Conservation (phyloP, 2,113 vertebrate genomes). For the Caranx melampygus region DNA sequence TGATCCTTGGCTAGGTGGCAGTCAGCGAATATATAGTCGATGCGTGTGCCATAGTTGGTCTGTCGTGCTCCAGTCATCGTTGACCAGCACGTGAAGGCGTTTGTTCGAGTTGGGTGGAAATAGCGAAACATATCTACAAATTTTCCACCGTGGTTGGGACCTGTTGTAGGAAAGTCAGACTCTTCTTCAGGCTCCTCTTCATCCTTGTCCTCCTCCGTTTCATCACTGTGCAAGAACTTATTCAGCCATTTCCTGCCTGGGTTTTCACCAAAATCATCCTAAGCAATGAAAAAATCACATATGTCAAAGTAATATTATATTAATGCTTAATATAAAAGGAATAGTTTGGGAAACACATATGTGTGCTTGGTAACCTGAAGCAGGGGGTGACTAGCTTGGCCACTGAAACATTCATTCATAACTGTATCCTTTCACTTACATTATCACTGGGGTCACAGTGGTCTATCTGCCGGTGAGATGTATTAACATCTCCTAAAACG, state of each 20-base stretch:
- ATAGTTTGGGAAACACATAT: not conserved
- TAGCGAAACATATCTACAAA: constrained; percentile 89
- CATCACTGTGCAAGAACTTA: constrained; percentile 67
- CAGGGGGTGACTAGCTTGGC: not conserved
- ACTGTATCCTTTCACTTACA: constrained; percentile 78
- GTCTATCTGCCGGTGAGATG: constrained; percentile 88
- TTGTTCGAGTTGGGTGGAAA: constrained; percentile 86
- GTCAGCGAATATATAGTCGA: constrained; percentile 91
- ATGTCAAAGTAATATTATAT: not conserved
- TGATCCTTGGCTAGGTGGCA: constrained; percentile 74
- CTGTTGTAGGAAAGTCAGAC: constrained; percentile 1
- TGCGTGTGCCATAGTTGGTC: constrained; percentile 91
- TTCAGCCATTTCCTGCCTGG: constrained; percentile 88
- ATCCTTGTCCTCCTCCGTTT: constrained; percentile 1
- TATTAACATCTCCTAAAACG: constrained; percentile 91
- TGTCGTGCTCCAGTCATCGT: constrained; percentile 86
- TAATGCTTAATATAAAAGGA: not conserved
- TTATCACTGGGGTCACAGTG: constrained; percentile 88
- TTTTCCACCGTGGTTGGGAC: constrained; percentile 51
- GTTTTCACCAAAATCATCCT: constrained; percentile 87
- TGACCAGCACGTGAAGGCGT: constrained; percentile 92
- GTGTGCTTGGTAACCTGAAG: not conserved
- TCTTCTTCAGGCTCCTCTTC: constrained; percentile 40
- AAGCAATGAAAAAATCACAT: constrained; percentile 31
- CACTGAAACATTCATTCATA: not conserved